Percentiles rank a stretch among this genome's conserved stretches.
phyloP scores from a whole-genome alignment of 2,888 invertebrate species.

The Alcis repandata region DNA sequence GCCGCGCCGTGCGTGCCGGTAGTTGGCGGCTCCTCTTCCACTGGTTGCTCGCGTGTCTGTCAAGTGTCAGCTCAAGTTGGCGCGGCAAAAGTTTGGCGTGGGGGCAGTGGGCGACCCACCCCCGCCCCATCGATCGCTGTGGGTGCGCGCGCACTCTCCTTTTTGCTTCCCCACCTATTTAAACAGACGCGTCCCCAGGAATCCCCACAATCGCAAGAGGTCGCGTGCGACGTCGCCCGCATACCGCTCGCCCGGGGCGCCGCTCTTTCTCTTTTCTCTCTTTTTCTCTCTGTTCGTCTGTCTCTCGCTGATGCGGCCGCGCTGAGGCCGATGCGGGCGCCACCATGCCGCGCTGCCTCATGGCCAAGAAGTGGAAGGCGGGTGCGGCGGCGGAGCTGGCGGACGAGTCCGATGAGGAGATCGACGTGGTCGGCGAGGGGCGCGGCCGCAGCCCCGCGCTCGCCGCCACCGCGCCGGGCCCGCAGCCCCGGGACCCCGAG shows the following conservation, averaged over 20 bases:
- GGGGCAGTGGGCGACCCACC: constrained; percentile 57
- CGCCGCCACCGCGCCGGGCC: constrained; percentile 88
- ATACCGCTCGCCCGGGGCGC: constrained; percentile 85
- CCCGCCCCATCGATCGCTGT: constrained; percentile 76
- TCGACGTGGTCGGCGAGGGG: constrained; percentile 95
- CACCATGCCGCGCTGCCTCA: constrained; percentile 97
- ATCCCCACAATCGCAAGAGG: constrained; percentile 86
- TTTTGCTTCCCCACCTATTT: constrained; percentile 72
- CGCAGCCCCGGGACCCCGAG: constrained; percentile 89
- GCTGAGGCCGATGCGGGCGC: constrained; percentile 86
- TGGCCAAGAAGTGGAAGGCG: constrained; percentile 98
- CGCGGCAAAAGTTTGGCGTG: constrained; percentile 73
- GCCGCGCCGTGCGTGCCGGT: constrained; percentile 48
- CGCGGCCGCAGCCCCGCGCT: constrained; percentile 84
- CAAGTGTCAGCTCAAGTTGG: constrained; percentile 76
- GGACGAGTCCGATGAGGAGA: constrained; percentile 91
- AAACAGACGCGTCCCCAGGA: constrained; percentile 75
- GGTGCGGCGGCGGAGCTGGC: constrained; percentile 86
- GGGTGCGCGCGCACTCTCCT: constrained; percentile 77
- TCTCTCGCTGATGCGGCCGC: constrained; percentile 84
- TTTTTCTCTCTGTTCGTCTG: constrained; percentile 85
- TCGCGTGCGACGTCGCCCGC: constrained; percentile 81
- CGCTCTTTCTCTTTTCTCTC: constrained; percentile 84
- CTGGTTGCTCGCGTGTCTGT: constrained; percentile 75
- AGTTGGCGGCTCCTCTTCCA: constrained; percentile 59